Base-by-base conservation (phyloP, 2,888 invertebrate species). In the Drosophila emarginata region DNA sequence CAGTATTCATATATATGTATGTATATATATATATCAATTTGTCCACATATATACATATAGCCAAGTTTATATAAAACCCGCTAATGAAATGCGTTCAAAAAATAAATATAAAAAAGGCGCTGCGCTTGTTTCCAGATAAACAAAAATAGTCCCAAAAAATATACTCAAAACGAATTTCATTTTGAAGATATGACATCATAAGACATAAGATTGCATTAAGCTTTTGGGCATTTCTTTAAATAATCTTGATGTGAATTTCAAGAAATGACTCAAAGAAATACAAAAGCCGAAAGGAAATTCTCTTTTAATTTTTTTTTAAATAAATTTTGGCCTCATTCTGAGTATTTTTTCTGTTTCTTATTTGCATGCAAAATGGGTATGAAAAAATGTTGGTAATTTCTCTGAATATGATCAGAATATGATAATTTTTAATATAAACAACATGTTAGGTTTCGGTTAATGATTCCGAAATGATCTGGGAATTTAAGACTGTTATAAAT, bases 81-180 rank as follows among this genome's bases (percentile, higher is more conserved):
- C 79, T 77, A 67, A 82, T 72, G 64, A 83, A 87, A 85, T 83
- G 86, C 88, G 86, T 81, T 84, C 67, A 87, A 80, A 81, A 61
- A 45, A 12, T 14, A 45, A 21, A 45, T 12, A 45, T 54, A 36
- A 54, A 12, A 77, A 79, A 26, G 68, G 74, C 80, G 78, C 80
- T 77, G 79, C 72, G 74, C 79, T 72, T 70, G 74, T 56, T 60
- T 61, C 63, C 81, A 71, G 81, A 80, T 84, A 87, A 74, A 72
- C 51, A 71, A 69, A 72, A 71, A 67, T 60, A 65, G 59, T 52
- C 57, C 50, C 57, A 39, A 71, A 26, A 39, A 28, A 59, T 51
- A 45, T 36, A 58, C 58, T 58, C 39, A 58, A 61, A 45, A 72
- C 11, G 11, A 78, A 66, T 67, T 61, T 70, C 39, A 74, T 73